These are phyloP conservation scores for Turnix velox DNA, from an alignment of 2,113 vertebrate genomes.

Conservation along the genomic window DNA sequence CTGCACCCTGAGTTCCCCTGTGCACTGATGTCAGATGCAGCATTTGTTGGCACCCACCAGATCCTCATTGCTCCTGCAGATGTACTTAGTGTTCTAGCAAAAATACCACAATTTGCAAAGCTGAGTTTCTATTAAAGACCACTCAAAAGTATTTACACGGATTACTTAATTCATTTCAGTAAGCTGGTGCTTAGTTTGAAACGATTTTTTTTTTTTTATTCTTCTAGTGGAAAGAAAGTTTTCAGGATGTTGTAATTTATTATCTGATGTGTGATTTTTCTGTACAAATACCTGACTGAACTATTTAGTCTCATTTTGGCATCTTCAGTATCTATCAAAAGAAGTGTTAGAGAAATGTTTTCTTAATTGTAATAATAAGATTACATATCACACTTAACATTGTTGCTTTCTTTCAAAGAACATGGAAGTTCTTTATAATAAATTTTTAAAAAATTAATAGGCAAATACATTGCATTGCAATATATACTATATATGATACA, in stretches of 20 bases:
- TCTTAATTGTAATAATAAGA: not conserved
- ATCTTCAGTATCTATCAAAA: not conserved
- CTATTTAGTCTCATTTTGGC: not conserved
- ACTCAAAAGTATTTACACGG: not conserved
- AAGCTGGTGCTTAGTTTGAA: not conserved
- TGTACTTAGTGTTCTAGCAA: not conserved
- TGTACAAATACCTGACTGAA: not conserved
- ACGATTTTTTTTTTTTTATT: not conserved
- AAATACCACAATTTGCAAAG: not conserved
- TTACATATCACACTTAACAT: not conserved
- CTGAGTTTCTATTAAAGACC: not conserved
- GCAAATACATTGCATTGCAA: not conserved
- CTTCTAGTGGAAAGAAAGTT: not conserved
- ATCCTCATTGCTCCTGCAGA: not conserved
- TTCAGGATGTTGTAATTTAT: not conserved
- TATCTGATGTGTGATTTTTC: not conserved
- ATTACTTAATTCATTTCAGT: not conserved
- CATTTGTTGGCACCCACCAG: accelerated
- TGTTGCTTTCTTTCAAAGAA: not conserved
- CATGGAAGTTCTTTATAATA: not conserved
- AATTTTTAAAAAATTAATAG: not conserved
- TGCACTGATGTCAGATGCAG: accelerated
- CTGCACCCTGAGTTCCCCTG: not conserved
- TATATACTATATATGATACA: not conserved
- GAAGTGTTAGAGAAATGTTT: not conserved